Percentiles rank a stretch among this genome's conserved stretches.
phyloP scores from a whole-genome alignment of 2,888 invertebrate genomes.

The Thelaira solivaga region DNA sequence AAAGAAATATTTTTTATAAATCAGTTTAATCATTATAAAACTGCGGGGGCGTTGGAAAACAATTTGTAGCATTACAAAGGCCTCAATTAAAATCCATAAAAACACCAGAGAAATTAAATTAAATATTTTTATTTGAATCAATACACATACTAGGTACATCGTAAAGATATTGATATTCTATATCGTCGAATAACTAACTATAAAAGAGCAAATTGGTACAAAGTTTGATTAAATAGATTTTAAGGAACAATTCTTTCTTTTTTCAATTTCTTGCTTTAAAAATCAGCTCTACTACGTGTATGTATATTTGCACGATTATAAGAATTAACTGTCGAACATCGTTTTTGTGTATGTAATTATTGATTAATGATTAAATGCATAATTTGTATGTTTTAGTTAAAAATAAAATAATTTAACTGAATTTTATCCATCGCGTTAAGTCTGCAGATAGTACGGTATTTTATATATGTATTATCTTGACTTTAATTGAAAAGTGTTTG shows the following conservation, averaged over 20 bases:
- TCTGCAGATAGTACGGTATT: not conserved
- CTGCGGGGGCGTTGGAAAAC: too few species aligned
- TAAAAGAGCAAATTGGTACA: slow-evolving; percentile 18
- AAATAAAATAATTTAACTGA: not conserved
- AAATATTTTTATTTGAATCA: slow-evolving; percentile 51
- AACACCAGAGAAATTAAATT: slow-evolving; percentile 9
- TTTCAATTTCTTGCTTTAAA: not conserved
- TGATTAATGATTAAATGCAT: slow-evolving; percentile 29
- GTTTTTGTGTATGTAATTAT: too few species aligned
- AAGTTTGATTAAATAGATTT: slow-evolving; percentile 34
- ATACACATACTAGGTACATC: slow-evolving; percentile 52
- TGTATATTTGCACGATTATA: too few species aligned
- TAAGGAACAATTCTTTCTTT: not conserved
- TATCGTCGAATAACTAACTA: slow-evolving; percentile 43
- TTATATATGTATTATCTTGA: not conserved
- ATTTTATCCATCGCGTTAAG: slow-evolving; percentile 1
- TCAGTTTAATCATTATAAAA: too few species aligned
- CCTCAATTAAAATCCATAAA: too few species aligned
- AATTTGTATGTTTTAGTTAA: slow-evolving; percentile 3
- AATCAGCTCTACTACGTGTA: too few species aligned
- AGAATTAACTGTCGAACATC: too few species aligned
- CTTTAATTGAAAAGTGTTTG: slow-evolving; percentile 44
- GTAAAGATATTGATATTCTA: slow-evolving; percentile 46
- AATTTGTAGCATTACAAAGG: too few species aligned
- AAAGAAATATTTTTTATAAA: too few species aligned